Percentiles rank a stretch among this genome's conserved stretches.
Evolutionary conservation across 2,797 vertebrate species (phyloP).

Genomic region (Amblyopsis hoosieri): DNA sequence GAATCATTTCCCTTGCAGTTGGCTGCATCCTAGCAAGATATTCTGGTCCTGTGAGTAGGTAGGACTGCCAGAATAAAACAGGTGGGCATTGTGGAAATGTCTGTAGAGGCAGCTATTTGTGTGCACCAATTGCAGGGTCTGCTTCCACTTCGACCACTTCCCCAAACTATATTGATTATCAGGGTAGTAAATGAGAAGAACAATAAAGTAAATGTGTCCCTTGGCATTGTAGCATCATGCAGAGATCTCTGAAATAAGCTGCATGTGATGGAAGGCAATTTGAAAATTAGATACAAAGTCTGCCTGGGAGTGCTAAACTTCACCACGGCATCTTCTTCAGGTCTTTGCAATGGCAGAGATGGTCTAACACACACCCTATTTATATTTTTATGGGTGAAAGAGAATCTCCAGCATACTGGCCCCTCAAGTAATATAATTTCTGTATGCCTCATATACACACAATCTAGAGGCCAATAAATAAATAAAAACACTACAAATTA

Average conservation of each 20-base stretch:
- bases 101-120: constrained; percentile 33
- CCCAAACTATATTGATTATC: constrained; percentile 39
- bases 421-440: constrained; percentile 8
- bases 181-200: constrained; percentile 36
- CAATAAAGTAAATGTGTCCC: constrained; percentile 28
- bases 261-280: constrained; percentile 45
- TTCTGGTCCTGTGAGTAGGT: constrained; percentile 36
- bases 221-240: constrained; percentile 44
- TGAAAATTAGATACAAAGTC: constrained; percentile 66
- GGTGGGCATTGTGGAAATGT: constrained; percentile 55
- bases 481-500: too few species aligned
- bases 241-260: constrained; percentile 45
- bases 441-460: background rate
- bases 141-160: constrained; percentile 19
- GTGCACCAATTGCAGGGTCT: background rate
- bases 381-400: constrained; percentile 17
- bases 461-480: constrained; percentile 13
- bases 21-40: constrained; percentile 55
- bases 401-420: constrained; percentile 34
- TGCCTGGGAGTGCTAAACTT: constrained; percentile 31
- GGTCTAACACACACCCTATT: too few species aligned
- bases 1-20: constrained; percentile 52
- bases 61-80: constrained; percentile 53
- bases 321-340: constrained; percentile 29
- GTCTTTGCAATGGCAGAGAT: too few species aligned